Evolutionary conservation across 2,113 vertebrate genomes (phyloP).

Genomic region (Carassius auratus): DNA sequence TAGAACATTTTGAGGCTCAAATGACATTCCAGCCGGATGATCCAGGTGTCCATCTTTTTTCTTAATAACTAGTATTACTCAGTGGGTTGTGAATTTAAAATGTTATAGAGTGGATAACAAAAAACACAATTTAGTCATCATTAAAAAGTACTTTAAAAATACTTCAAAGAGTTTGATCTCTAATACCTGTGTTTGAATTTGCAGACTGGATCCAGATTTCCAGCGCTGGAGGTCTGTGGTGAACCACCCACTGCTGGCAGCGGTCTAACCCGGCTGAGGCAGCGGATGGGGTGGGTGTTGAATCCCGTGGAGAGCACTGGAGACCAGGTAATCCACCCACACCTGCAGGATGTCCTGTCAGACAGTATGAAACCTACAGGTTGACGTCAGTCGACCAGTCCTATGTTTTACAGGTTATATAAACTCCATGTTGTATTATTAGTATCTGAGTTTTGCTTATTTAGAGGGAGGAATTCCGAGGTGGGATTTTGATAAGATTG

Average conservation of each 20-base stretch:
- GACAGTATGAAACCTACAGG: not conserved
- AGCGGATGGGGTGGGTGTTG: not conserved
- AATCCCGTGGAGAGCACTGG: conserved; percentile 10
- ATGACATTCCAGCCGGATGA: not conserved
- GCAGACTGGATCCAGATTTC: conserved; percentile 36
- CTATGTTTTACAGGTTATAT: not conserved
- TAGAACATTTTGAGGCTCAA: not conserved
- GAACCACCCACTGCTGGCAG: conserved; percentile 32
- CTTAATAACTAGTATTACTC: not conserved
- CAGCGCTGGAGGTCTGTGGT: not conserved
- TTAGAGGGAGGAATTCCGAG: not conserved
- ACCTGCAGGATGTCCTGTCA: conserved; percentile 71
- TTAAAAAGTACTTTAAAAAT: not conserved
- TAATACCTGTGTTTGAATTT: conserved; percentile 3
- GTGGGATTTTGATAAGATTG: conserved; percentile 21
- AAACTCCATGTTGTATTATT: conserved; percentile 1
- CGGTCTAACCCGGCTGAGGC: not conserved
- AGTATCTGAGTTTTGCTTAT: conserved; percentile 7
- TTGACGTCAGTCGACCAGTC: conserved; percentile 28
- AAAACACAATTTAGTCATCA: not conserved
- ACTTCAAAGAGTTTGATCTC: conserved; percentile 1
- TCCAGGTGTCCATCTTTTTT: not conserved
- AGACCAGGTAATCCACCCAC: conserved; percentile 67
- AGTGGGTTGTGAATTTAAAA: not conserved
- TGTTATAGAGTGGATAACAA: not conserved